Percentiles rank a stretch among this genome's conserved stretches.
Conservation (phyloP, 2,888 invertebrate species). For the Scrobipalpa atriplicella region DNA sequence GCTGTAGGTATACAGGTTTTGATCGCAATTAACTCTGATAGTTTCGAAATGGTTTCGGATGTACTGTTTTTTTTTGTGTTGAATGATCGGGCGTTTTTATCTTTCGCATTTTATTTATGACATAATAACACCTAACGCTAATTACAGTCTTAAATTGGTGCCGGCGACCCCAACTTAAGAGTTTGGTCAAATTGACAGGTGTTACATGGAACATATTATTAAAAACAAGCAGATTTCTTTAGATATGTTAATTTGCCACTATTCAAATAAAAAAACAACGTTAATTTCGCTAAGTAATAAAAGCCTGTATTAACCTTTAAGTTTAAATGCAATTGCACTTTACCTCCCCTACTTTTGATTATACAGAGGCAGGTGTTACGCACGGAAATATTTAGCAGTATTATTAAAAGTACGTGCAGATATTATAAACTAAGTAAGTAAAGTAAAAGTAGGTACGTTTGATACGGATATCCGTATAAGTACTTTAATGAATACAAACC, state of each 20-base stretch:
- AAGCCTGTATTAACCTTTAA: neutral
- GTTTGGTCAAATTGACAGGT: neutral
- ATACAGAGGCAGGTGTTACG: slow-evolving; percentile 1
- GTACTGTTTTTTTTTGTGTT: slow-evolving; percentile 3
- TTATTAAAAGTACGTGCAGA: slow-evolving; percentile 3
- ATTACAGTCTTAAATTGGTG: neutral
- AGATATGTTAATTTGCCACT: neutral
- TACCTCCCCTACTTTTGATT: neutral
- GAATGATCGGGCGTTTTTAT: slow-evolving; percentile 8
- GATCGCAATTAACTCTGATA: slow-evolving; percentile 17
- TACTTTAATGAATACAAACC: neutral
- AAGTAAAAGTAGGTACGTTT: slow-evolving; percentile 13
- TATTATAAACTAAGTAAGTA: neutral
- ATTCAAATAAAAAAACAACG: neutral
- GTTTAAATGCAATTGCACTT: neutral
- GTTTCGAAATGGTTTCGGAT: slow-evolving; percentile 10
- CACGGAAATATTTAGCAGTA: neutral
- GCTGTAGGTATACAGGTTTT: neutral
- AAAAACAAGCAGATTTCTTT: neutral
- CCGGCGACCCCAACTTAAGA: neutral
- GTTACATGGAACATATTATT: no score
- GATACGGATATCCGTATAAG: neutral
- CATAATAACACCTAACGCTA: slow-evolving; percentile 11
- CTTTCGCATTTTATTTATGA: slow-evolving; percentile 11
- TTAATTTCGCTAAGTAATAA: neutral